Percentiles rank a stretch among this genome's conserved stretches.
phyloP scores from a whole-genome alignment of 2,797 vertebrate genomes.

The Argya squamiceps region DNA sequence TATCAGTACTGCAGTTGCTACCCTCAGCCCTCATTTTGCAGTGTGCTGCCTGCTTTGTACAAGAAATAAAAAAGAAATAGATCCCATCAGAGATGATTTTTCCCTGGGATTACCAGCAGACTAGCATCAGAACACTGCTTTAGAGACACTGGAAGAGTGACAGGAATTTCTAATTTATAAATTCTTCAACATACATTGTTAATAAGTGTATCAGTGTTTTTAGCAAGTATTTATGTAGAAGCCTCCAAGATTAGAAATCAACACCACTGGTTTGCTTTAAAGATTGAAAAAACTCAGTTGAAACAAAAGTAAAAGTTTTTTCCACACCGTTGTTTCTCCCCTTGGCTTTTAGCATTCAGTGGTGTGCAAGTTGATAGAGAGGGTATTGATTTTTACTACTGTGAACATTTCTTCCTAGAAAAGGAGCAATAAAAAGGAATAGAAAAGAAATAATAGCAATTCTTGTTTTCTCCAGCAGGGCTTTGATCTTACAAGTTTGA shows the following conservation, averaged over 20 bases:
- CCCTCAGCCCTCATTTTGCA: not conserved
- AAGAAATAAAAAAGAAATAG: not conserved
- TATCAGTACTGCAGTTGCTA: not conserved
- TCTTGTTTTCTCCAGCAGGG: conserved; percentile 15
- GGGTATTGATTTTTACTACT: conserved; percentile 14
- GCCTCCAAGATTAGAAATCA: not conserved
- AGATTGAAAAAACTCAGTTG: not conserved
- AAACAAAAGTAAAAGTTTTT: not conserved
- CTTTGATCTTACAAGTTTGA: not conserved
- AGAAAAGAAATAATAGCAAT: conserved; percentile 1
- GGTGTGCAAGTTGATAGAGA: not conserved
- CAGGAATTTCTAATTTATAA: not conserved
- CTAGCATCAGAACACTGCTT: not conserved
- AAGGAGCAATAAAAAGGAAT: not conserved
- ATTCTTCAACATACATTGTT: not conserved
- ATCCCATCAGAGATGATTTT: not conserved
- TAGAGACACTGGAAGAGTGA: not conserved
- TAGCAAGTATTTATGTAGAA: not conserved
- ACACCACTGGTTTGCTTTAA: not conserved
- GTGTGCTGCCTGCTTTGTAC: not conserved
- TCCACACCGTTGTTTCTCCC: not conserved
- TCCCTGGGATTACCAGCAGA: not conserved
- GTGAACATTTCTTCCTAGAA: not conserved
- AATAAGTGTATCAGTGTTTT: not conserved
- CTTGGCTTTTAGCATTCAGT: not conserved